These are phyloP conservation scores for Myotis brandtii DNA, from an alignment of 2,113 vertebrate genomes.

Conservation along the genomic window DNA sequence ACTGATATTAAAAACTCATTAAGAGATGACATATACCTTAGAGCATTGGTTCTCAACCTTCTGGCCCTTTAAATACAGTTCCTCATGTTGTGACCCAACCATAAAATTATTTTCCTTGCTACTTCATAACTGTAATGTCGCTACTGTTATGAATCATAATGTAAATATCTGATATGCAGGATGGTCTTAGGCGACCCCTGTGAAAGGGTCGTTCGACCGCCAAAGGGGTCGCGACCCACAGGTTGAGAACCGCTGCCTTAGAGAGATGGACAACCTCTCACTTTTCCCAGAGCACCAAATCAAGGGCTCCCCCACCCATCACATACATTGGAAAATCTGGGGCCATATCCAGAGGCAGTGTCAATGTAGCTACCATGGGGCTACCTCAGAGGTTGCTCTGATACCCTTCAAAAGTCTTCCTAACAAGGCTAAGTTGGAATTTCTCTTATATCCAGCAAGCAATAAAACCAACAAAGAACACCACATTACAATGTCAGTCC, in stretches of 20 bases:
- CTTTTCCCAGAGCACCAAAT: not conserved
- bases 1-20: not conserved
- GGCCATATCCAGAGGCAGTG: not conserved
- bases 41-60: not conserved
- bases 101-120: too few species aligned
- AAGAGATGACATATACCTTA: not conserved
- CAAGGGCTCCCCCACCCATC: not conserved
- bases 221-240: too few species aligned
- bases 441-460: not conserved
- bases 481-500: not conserved
- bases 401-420: conserved; percentile 26
- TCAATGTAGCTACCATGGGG: not conserved
- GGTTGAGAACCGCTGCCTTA: not conserved
- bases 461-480: not conserved
- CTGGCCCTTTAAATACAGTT: too few species aligned
- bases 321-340: not conserved
- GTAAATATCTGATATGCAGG: too few species aligned
- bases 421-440: not conserved
- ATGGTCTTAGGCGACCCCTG: too few species aligned
- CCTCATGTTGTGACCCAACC: too few species aligned
- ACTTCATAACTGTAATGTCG: too few species aligned
- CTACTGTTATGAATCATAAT: too few species aligned
- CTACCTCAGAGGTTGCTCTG: not conserved
- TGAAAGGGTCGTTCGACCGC: too few species aligned
- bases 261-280: not conserved